Conservation (phyloP, 1,140 invertebrate genomes). For the Myzus persicae region DNA sequence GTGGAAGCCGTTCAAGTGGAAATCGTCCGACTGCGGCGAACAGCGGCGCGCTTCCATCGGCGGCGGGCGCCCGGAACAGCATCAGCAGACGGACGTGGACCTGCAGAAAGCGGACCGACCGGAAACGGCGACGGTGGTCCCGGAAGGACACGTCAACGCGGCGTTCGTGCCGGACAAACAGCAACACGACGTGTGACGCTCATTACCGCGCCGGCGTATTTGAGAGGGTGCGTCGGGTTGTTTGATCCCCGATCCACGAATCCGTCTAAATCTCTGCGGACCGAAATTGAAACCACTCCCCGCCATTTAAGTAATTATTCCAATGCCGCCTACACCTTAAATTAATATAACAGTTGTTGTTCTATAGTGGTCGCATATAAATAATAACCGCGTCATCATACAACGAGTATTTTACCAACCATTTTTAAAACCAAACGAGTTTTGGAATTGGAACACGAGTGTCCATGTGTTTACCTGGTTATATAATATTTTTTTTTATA, state of each 20-base stretch:
- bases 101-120: neutral
- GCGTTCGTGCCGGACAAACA: neutral
- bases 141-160: neutral
- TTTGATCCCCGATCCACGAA: neutral
- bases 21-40: slow-evolving; percentile 52
- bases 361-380: neutral
- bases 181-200: neutral
- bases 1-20: slow-evolving; percentile 61
- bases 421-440: neutral
- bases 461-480: too few relatives aligned
- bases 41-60: neutral
- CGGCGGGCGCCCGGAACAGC: neutral
- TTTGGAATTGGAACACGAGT: too few relatives aligned
- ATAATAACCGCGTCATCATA: neutral
- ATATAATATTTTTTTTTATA: too few relatives aligned
- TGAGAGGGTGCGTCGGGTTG: neutral
- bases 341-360: neutral
- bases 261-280: too few relatives aligned
- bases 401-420: neutral
- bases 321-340: neutral
- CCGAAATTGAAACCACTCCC: too few relatives aligned
- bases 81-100: neutral
- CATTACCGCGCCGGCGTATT: neutral
- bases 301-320: too few relatives aligned
- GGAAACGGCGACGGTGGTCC: neutral